Evolutionary conservation across 2,797 vertebrate genomes (phyloP), one percentile per base, ranked within the genome.

Genomic region (Protonibea diacanthus): DNA sequence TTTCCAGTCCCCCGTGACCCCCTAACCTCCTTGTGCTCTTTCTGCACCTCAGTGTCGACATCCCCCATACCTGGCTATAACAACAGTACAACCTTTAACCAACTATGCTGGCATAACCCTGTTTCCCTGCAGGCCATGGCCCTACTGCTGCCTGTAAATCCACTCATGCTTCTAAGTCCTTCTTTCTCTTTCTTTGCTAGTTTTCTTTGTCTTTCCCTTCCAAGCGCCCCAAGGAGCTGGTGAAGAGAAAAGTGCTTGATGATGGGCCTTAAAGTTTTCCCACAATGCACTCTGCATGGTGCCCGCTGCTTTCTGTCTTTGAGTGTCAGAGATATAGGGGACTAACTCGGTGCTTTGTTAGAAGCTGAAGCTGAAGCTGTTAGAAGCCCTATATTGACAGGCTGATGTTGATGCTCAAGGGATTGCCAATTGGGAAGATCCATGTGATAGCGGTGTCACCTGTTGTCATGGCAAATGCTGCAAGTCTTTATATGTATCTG

Each of bases 1-100:
- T 91, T 91, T 87, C 72, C 76, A 83, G 53, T 87, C 91, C 92
- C 89, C 67, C 29, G 11, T 90, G 89, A 93, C 92, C 91, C 76
- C 78, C 83, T 82, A 80, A 85, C 89, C 89, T 85, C 59, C 65
- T 47, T 21, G 42, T 67, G 45, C 90, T 80, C 67, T 76, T 17
- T 48, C 60, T 74, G 57, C 47, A 59, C 66, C 71, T 76, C 62
- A 47, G 6, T 1, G 1, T 38, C 13, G 1, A 78, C 58, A 52
- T 25, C 74, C 80, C 72, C 71, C 71, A 65, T 80, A 85, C 68
- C 79, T 88, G 88, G 52, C 25, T 63, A 2, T 44, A 85, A 86
- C 81, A 91, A 74, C 78, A 81, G 78, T 68, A 12, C 62, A 65
- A 78, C 74, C 83, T 88, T 92, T 85, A 90, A 90, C 80, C 81